Base-by-base conservation (phyloP, 2,113 vertebrate genomes). In the Epinephelus cyanopodus region DNA sequence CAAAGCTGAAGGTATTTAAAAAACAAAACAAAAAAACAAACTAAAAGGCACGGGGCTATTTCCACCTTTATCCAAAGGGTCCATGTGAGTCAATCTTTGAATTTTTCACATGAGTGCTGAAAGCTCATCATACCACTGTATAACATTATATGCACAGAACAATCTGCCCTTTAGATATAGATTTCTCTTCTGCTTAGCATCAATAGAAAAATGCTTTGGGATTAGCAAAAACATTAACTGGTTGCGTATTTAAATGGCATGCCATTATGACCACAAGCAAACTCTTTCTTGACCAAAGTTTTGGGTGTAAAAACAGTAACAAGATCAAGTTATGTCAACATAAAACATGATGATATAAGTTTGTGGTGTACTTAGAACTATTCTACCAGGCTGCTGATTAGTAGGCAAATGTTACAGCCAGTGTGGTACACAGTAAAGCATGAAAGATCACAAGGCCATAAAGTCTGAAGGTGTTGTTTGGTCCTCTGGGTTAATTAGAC, bases 401-500 rank as follows among this genome's bases (percentile, higher is more conserved):
- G 79, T 39, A 54, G 86, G 58, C 48, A 69, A 74, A 50, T 21
- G 25, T 60, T 54, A 45, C 17, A 69, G 57, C 21, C 66, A 45
- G 18, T 17, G 65, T 68, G 72, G 37, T 53, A 7, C 53, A 29
- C 52, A 48, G 33, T 14, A 33, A 65, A 67, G 68, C 18, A 27
- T 13, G 33, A 56, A 33, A 65, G 27, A 79, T 61, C 25, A 76
- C 33, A 45, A 71, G 67, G 63, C 61, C 25, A 57, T 68, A 5
- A 74, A 81, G 60, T 56, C 60, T 62, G 57, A 74, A 60, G 80
- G 52, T 78, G 81, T 13, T 54, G 50, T 69, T 84, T 64, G 21
- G 23, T 66, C 50, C 72, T 79, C 33, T 29, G 62, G 86, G 82
- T 90, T 93, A 87, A 91, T 87, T 86, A 87, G 72, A 73, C 53